Percentiles rank a stretch among this genome's conserved stretches.
These are phyloP conservation scores for Amblyopsis rosae DNA, from an alignment of 2,113 vertebrate genomes.

Conservation along the genomic window DNA sequence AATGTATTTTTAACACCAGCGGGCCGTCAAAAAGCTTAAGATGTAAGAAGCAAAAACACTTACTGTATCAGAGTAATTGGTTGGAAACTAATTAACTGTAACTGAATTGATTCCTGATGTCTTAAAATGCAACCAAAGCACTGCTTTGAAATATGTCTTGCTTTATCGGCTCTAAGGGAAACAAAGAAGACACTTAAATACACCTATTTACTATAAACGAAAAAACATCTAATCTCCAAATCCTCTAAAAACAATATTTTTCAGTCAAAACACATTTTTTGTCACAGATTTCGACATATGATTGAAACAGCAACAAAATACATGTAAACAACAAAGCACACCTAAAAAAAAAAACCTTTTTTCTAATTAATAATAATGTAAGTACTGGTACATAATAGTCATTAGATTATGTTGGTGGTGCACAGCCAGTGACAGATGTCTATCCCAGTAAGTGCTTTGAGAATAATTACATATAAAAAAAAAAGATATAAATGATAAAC, in stretches of 20 bases:
- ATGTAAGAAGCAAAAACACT: constrained; percentile 55
- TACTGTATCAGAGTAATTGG: constrained; percentile 55
- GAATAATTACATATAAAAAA: too few species aligned
- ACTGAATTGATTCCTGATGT: constrained; percentile 57
- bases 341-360: background rate
- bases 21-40: constrained; percentile 59
- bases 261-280: constrained; percentile 61
- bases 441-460: too few species aligned
- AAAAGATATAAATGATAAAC: too few species aligned
- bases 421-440: too few species aligned
- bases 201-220: constrained; percentile 37
- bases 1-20: constrained; percentile 68
- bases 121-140: constrained; percentile 60
- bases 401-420: too few species aligned
- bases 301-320: constrained; percentile 64
- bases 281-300: constrained; percentile 56
- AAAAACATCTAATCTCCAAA: constrained; percentile 28
- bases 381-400: too few species aligned
- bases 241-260: constrained; percentile 67
- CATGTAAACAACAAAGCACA: constrained; percentile 66
- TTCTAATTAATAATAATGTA: too few species aligned
- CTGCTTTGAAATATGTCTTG: constrained; percentile 55
- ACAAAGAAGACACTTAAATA: too few species aligned
- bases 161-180: constrained; percentile 39
- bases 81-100: constrained; percentile 70